Base-by-base conservation (phyloP, 2,113 vertebrate species). In the Thalassarche chlororhynchos region DNA sequence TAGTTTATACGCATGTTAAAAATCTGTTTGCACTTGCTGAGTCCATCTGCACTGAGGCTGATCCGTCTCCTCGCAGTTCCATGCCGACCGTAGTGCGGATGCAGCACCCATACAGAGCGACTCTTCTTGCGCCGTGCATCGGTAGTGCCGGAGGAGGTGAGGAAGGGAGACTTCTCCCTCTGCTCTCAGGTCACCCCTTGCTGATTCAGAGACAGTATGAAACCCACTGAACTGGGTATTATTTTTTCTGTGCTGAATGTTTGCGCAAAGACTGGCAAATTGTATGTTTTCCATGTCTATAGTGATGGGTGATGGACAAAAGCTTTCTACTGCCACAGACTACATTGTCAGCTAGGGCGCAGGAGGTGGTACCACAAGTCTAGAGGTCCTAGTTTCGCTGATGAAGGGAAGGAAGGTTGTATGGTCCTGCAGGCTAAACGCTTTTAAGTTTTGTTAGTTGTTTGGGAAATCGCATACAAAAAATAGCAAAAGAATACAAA, bases 21-120 rank as follows among this genome's bases (percentile, higher is more conserved):
- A 94, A 94, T 85, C 86, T 91, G 83, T 89, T 95, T 95, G 95
- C 89, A 57, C 92, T 95, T 89, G 61, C 57, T 24, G 90, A 52
- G 94, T 93, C 92, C 95, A 92, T 90, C 95, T 94, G 85, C 88
- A 90, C 55, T 0, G 18, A 78, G 54, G 64, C 88, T 90, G 91
- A 17, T 82, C 81, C 3, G 1, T 71, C 76, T 94, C 91, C 81
- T 85, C 2, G 2, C 51, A 12, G 46, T 4, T 91, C 84, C 12
- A 0, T 2, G 31, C 31, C 5, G 14, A 19, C 25, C 7, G 1
- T 4, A 5, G 49, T 1, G 23, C 0, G 40, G 84, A 26, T 14
- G 78, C 6, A 2, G 12, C 23, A 13, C 38, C 75, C 74, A 28
- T 32, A 74, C 65, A 32, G 87, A 82, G 42, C 1, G 10, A 32